Conservation (phyloP, 2,888 invertebrate species). For the Oscheius sp. region DNA sequence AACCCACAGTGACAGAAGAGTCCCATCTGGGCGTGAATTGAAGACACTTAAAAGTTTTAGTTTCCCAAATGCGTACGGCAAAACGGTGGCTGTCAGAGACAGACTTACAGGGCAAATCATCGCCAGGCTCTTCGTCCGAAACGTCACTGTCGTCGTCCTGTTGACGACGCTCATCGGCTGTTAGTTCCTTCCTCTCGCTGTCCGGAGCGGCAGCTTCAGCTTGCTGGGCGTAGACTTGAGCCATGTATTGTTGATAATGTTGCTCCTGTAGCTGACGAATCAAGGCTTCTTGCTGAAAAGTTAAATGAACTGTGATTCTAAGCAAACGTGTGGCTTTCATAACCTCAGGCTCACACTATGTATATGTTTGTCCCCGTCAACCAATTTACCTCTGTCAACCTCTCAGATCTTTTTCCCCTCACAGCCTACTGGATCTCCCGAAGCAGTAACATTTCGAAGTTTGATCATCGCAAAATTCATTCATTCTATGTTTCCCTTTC, state of each 20-base stretch:
- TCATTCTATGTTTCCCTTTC: no score
- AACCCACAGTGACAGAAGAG: constrained; percentile 73
- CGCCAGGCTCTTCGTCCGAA: constrained; percentile 69
- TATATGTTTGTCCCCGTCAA: no score
- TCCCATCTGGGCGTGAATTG: constrained; percentile 72
- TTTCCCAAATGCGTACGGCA: not conserved
- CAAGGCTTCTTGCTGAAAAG: constrained; percentile 86
- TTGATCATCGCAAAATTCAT: not conserved
- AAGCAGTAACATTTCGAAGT: not conserved
- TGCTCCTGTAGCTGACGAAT: constrained; percentile 96
- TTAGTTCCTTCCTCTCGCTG: constrained; percentile 28
- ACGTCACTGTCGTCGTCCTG: constrained; percentile 74
- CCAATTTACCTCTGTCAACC: no score
- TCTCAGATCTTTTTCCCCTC: no score
- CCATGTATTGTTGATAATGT: constrained; percentile 98
- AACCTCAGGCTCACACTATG: no score
- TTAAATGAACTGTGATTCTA: not conserved
- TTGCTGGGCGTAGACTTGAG: constrained; percentile 80
- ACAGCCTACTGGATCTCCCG: no score
- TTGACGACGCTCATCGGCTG: constrained; percentile 41
- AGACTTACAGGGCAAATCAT: constrained; percentile 68
- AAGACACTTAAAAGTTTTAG: constrained; percentile 67
- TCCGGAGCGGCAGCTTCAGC: constrained; percentile 73
- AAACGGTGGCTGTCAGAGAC: not conserved
- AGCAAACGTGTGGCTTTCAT: no score